A percentile compares a stretch with the other conserved stretches of the same genome.
These are phyloP conservation scores for Cephus sareptanus DNA, from an alignment of 2,888 invertebrate species.

Conservation along the genomic window DNA sequence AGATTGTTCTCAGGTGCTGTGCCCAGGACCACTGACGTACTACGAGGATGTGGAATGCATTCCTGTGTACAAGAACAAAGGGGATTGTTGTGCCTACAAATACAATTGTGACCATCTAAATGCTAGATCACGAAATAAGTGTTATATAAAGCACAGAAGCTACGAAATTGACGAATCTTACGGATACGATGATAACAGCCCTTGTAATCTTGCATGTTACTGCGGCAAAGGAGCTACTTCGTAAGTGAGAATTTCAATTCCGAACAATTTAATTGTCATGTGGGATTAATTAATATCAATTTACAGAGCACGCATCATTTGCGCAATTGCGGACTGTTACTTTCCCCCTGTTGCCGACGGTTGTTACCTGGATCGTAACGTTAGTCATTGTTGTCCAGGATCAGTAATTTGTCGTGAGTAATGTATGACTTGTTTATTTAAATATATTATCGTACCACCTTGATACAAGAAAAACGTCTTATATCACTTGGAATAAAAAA, in stretches of 20 bases:
- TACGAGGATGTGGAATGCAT: constrained; percentile 45
- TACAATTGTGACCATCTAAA: constrained; percentile 50
- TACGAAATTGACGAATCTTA: constrained; percentile 44
- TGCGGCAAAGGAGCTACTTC: constrained; percentile 23
- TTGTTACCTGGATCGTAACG: constrained; percentile 33
- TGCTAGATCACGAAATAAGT: constrained; percentile 37
- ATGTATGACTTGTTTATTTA: background rate
- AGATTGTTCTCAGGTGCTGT: constrained; percentile 37
- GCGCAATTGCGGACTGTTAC: constrained; percentile 43
- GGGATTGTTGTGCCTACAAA: constrained; percentile 43
- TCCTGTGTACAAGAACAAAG: constrained; percentile 40
- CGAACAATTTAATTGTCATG: too few relatives aligned
- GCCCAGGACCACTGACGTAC: constrained; percentile 45
- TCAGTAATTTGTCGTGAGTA: constrained; percentile 48
- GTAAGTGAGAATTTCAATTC: background rate
- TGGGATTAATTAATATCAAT: too few relatives aligned
- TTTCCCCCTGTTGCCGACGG: background rate
- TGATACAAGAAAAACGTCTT: background rate
- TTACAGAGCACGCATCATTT: constrained; percentile 39
- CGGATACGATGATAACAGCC: constrained; percentile 40
- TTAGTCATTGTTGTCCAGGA: constrained; percentile 34
- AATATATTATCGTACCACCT: background rate
- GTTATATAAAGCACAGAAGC: constrained; percentile 43
- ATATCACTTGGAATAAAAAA: background rate
- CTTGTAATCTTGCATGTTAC: constrained; percentile 45